Base-by-base conservation (phyloP, 2,797 vertebrate genomes). In the Dromococcyx pavoninus region DNA sequence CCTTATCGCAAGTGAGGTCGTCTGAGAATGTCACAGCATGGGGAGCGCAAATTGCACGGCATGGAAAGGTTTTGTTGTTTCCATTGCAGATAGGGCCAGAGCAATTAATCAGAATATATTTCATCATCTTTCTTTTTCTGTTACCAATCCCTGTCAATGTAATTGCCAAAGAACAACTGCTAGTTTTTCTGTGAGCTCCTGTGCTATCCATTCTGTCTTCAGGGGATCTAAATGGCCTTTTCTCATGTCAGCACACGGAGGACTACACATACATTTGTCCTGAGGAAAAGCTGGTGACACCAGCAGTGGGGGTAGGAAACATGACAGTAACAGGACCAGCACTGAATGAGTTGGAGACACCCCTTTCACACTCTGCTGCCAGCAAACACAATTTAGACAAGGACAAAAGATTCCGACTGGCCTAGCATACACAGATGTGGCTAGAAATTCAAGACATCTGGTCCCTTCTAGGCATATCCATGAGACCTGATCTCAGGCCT, bases 51-150 rank as follows among this genome's bases (percentile, higher is more conserved):
- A 73, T 50, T 61, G 39, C 65, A 18, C 18, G 41, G n/a, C 69
- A 67, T 79, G 72, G 75, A 83, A 80, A 80, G 69, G 43, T 32
- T 61, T 94, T 75, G 65, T 90, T 85, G 57, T 81, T 94, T 79
- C 73, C 69, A 56, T 85, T 8, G 4, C 73, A 93, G 61, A 88
- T 17, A 66, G 73, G 25, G 75, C 86, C 77, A 85, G 64, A 94
- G 33, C 83, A 95, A 96, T 96, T 94, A 84, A 95, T 96, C 78
- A 89, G 92, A 94, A 64, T 79, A 25, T 21, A 32, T 82, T 95
- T 54, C 11, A 32, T 70, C 41, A 28, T 57, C 89, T 89, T 72
- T 50, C 73, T 65, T 80, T 86, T 88, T 88, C 92, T 91, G n/a
- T 92, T 89, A 93, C 43, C 44, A 18, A 94, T 39, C 80, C 30